phyloP scores from a whole-genome alignment of 2,797 vertebrate species.

The Catostomus latipinnis region DNA sequence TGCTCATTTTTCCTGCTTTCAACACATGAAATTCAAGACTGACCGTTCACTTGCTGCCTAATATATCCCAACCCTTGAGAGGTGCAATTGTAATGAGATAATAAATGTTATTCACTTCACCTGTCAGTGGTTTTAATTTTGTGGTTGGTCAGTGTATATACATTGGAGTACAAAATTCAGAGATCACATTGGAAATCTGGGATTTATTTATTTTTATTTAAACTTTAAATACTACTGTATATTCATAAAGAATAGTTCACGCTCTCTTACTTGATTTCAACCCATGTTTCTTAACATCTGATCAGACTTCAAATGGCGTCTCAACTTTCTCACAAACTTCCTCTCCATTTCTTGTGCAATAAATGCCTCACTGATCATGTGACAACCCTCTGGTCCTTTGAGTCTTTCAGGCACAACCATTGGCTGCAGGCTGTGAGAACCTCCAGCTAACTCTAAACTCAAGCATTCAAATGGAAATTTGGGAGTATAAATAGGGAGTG shows the following conservation, averaged over 20 bases:
- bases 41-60: too few relatives aligned
- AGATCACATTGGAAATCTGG: too few relatives aligned
- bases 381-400: constrained; percentile 43
- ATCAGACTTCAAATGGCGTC: constrained; percentile 61
- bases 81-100: too few relatives aligned
- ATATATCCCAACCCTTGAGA: too few relatives aligned
- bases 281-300: constrained; percentile 51
- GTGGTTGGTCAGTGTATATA: too few relatives aligned
- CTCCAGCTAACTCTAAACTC: constrained; percentile 73
- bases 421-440: constrained; percentile 86
- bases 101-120: too few relatives aligned
- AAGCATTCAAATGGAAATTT: constrained; percentile 74
- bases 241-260: constrained; percentile 16
- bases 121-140: too few relatives aligned
- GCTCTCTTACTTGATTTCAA: constrained; percentile 14
- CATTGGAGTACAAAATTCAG: too few relatives aligned
- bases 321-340: constrained; percentile 68
- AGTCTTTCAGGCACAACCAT: constrained; percentile 65
- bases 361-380: constrained; percentile 79
- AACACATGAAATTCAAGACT: too few relatives aligned
- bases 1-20: too few relatives aligned
- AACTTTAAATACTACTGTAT: not conserved
- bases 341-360: constrained; percentile 66
- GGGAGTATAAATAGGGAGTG: constrained; percentile 75
- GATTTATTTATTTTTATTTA: too few relatives aligned